Base-by-base conservation (phyloP, 2,888 invertebrate genomes). In the Drosophila tanythrix region DNA sequence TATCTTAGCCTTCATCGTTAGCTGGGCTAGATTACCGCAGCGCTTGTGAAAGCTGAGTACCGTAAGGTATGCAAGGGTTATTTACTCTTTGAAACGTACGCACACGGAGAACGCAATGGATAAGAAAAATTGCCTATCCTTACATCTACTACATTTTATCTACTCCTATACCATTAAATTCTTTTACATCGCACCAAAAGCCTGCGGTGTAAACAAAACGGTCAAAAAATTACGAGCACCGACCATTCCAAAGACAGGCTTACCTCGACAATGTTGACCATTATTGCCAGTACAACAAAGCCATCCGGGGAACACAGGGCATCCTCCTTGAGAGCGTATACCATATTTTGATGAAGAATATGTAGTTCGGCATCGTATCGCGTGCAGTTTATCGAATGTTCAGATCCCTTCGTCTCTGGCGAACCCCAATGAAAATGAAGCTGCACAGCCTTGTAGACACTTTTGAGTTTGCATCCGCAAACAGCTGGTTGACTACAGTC, bases 401-500 rank as follows among this genome's bases (percentile, higher is more conserved):
- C 85, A 0, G 90, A 90, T 18, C 90, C 85, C 13, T 67, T 56
- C 6, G 0, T 46, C 0, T 2, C 0, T 1, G 62, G 59, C 0
- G 88, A 81, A 11, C 85, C 85, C 90, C 90, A 86, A 59, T 90
- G 90, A 18, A 86, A 79, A 25, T 86, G 85, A 1, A 86, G 15
- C 35, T 87, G 82, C 3, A 70, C 53, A 5, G 85, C 90, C 40
- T 59, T 48, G 38, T 71, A 70, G 3, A 89, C 3, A n/a, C 70
- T n/a, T 1, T 69, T 43, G 8, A 82, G 57, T 11, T 62, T 71
- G n/a, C 69, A 73, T 0, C 82, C 82, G 51, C 73, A 67, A 31
- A 82, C 25, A 7, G 71, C 51, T 1, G 86, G 71, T 6, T 70
- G 73, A 13, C 25, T 57, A 1, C 75, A 75, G 38, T 81, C 70